Conservation (phyloP, 92 coral and sea anemone species). For the Zoanthus solanderi region DNA sequence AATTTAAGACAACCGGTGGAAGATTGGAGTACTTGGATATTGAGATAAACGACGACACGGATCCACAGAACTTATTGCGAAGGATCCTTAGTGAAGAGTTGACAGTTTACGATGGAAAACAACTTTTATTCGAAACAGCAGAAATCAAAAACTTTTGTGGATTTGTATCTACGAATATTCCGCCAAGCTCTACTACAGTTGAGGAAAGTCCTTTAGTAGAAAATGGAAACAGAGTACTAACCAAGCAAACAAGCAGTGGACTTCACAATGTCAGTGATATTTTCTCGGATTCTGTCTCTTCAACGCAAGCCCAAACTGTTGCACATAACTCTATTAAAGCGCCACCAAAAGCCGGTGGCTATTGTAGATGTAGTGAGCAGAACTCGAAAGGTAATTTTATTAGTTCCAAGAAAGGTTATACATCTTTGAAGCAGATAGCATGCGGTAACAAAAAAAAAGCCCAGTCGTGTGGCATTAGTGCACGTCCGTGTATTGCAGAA, state of each 20-base stretch:
- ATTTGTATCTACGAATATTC: not conserved
- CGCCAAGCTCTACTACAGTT: not conserved
- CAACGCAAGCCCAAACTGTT: not conserved
- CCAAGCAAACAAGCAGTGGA: not conserved
- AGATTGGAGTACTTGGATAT: constrained; percentile 1
- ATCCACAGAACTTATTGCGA: constrained; percentile 26
- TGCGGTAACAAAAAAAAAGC: not conserved
- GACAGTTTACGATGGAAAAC: not conserved
- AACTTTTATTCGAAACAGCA: constrained; percentile 12
- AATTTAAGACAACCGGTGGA: constrained; percentile 20
- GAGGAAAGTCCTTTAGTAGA: not conserved
- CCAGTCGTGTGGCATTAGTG: not conserved
- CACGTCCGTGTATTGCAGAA: not conserved
- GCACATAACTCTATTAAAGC: not conserved
- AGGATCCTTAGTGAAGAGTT: constrained; percentile 25
- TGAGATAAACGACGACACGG: constrained; percentile 1
- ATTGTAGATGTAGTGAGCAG: not conserved
- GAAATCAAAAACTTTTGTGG: not conserved
- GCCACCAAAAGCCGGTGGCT: not conserved
- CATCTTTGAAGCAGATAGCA: not conserved
- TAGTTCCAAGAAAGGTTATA: not conserved
- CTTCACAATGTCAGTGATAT: not conserved
- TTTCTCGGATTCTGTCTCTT: not conserved
- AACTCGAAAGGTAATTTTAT: not conserved
- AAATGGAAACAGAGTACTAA: not conserved